Conservation (phyloP, 2,113 vertebrate genomes). For the Lathamus discolor region DNA sequence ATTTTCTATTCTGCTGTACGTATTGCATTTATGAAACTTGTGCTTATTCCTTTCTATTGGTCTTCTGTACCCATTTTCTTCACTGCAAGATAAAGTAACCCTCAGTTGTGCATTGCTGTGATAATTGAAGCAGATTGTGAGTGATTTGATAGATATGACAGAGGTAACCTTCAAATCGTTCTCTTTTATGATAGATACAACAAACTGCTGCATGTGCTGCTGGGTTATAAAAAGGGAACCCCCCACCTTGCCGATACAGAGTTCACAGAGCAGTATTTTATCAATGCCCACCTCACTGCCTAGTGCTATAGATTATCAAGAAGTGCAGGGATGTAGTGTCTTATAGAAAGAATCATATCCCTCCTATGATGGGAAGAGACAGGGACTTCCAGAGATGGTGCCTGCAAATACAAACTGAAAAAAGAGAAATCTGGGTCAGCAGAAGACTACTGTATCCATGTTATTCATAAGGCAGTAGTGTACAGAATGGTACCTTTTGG, state of each 20-base stretch:
- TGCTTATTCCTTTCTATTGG: neutral
- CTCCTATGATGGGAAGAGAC: neutral
- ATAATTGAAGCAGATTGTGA: constrained; percentile 46
- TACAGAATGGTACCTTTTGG: neutral
- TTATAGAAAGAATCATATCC: neutral
- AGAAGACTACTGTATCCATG: neutral
- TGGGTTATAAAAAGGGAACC: neutral
- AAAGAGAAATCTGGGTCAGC: neutral
- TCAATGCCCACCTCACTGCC: neutral
- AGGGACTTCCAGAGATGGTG: neutral
- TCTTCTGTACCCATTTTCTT: constrained; percentile 7
- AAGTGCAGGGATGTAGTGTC: neutral
- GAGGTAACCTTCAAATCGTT: constrained; percentile 30
- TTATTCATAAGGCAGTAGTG: neutral
- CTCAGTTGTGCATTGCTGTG: neutral
- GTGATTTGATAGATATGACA: constrained; percentile 31
- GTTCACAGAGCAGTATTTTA: neutral
- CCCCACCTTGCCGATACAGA: neutral
- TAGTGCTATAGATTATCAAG: neutral
- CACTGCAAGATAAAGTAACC: constrained; percentile 30
- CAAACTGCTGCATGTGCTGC: neutral
- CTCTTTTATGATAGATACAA: neutral
- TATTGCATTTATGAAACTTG: neutral
- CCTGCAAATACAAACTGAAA: neutral
- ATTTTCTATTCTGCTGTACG: neutral